Evolutionary conservation across 1,140 invertebrate species (phyloP), one percentile per base, ranked within the genome.

Genomic region (Temnothorax nylanderi): DNA sequence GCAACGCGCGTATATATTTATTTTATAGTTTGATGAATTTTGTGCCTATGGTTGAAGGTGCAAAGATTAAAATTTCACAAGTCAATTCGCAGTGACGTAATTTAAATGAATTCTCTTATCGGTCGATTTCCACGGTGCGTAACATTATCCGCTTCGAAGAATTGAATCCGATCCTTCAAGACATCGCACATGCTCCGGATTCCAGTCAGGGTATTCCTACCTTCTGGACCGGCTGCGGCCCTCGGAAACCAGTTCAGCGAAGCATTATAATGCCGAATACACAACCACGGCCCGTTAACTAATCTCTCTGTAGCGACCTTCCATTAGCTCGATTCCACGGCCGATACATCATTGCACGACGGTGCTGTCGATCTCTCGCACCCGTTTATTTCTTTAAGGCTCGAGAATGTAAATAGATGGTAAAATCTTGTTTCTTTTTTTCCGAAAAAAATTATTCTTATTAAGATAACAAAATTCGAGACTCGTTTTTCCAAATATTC

Each of bases 241-340:
- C 71, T 87, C 62, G 32, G 74, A 92, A 93, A 93, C 92, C 91
- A 92, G 92, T 93, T 93, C 88, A 82, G 86, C 84, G 87, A 92
- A 90, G 91, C 92, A 92, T 92, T 92, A 93, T 93, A 90, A 91
- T 90, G 88, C 85, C 90, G 92, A 92, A 90, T 91, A 91, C 81
- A 84, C 90, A 91, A 90, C 75, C 86, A 81, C 87, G 89, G 86
- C 81, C 88, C 88, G 91, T 93, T 91, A 92, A 93, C 92, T 93
- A 92, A 93, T 93, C 92, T 92, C 71, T 86, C 87, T 92, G 88
- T 82, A 77, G 86, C 88, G 88, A 87, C 87, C 91, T 89, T 92
- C 91, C 89, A 93, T 93, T 92, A 93, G 90, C 80, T 89, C 88
- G 88, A 92, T 92, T 93, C 91, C 67, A 92, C 85, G 74, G 82